Evolutionary conservation across 1,140 invertebrate species (phyloP).

Genomic region (Platyura marginata): DNA sequence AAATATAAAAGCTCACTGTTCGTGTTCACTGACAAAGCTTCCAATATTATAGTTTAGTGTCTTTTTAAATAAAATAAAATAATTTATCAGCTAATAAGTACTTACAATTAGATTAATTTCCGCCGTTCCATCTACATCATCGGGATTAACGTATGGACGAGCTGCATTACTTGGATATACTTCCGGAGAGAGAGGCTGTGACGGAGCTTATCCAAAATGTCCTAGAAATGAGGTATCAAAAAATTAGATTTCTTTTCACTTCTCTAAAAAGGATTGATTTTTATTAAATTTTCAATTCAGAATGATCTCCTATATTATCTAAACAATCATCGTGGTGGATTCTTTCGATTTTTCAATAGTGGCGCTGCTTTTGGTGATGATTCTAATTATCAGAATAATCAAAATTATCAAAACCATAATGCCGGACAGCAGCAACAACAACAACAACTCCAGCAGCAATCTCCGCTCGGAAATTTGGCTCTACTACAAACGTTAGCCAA

Average conservation of each 20-base stretch:
- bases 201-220: conserved; percentile 46
- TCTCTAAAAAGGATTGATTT: not conserved
- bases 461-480: not conserved
- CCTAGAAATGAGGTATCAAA: conserved; percentile 40
- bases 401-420: conserved; percentile 1
- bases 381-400: not conserved
- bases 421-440: too few species aligned
- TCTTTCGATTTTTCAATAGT: conserved; percentile 56
- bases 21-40: too few species aligned
- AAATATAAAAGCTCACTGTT: too few species aligned
- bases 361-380: conserved; percentile 4
- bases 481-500: conserved; percentile 3
- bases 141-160: conserved; percentile 46
- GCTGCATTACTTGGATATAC: conserved; percentile 51
- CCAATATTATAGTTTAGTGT: too few species aligned
- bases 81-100: conserved; percentile 4
- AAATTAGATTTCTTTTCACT: not conserved
- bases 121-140: conserved; percentile 29
- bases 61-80: too few species aligned
- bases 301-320: conserved; percentile 54
- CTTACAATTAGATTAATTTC: conserved; percentile 24
- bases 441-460: conserved; percentile 1
- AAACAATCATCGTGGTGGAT: conserved; percentile 72
- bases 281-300: conserved; percentile 15
- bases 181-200: conserved; percentile 38